Evolutionary conservation across 2,113 vertebrate genomes (phyloP).

Genomic region (Pterophyllum scalare): DNA sequence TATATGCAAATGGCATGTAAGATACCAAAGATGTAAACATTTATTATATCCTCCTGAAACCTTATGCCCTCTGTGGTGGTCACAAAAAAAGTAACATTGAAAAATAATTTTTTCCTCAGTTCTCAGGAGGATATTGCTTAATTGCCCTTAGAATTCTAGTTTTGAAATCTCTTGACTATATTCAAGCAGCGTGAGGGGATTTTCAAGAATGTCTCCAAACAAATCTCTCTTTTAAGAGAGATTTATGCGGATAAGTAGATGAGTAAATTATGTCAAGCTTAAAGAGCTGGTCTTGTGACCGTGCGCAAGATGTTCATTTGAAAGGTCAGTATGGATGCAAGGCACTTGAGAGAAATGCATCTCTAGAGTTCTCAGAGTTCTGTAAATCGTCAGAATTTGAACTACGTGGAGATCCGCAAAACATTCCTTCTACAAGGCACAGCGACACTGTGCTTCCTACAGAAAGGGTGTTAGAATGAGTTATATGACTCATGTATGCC

Average conservation of each 20-base stretch:
- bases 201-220: slow-evolving; percentile 23
- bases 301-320: slow-evolving; percentile 53
- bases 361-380: slow-evolving; percentile 22
- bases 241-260: slow-evolving; percentile 28
- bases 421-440: background rate
- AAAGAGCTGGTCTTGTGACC: slow-evolving; percentile 55
- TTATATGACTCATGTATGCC: slow-evolving; percentile 7
- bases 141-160: background rate
- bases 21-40: slow-evolving; percentile 33
- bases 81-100: too few relatives aligned
- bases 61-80: too few relatives aligned
- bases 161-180: background rate
- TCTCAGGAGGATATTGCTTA: background rate
- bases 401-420: slow-evolving; percentile 14
- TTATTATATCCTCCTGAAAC: background rate
- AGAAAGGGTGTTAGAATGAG: background rate
- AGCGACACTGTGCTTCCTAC: background rate
- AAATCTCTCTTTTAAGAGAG: background rate
- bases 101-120: too few relatives aligned
- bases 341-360: slow-evolving; percentile 46
- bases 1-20: slow-evolving; percentile 8
- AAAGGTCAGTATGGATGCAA: slow-evolving; percentile 42
- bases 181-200: slow-evolving; percentile 15
- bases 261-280: slow-evolving; percentile 53
- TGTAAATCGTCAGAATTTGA: slow-evolving; percentile 42